Evolutionary conservation across 2,113 vertebrate species (phyloP).

Genomic region (Cromileptes altivelis): DNA sequence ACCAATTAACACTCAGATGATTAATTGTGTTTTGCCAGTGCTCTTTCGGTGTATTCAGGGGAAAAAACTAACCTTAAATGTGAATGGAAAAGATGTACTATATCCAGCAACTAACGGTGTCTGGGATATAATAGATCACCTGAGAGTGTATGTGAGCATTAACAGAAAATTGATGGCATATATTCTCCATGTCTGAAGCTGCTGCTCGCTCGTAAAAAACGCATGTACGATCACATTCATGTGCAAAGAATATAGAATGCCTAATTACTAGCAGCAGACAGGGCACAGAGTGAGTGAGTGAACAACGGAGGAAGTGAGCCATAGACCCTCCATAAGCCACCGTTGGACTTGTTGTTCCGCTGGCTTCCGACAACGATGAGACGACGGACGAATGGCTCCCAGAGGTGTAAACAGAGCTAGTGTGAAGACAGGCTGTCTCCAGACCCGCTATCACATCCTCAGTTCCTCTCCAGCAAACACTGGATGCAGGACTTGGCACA

Average conservation of each 20-base stretch:
- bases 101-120: slow-evolving; percentile 2
- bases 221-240: not conserved
- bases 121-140: slow-evolving; percentile 44
- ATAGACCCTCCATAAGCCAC: slow-evolving; percentile 58
- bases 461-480: slow-evolving; percentile 59
- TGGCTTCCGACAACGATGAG: slow-evolving; percentile 74
- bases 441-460: slow-evolving; percentile 72
- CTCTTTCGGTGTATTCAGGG: slow-evolving; percentile 31
- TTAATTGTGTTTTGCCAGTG: slow-evolving; percentile 73
- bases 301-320: slow-evolving; percentile 52
- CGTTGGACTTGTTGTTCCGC: slow-evolving; percentile 61
- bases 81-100: slow-evolving; percentile 11
- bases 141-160: slow-evolving; percentile 1
- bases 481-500: slow-evolving; percentile 54
- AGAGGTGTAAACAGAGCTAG: slow-evolving; percentile 81
- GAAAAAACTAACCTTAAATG: not conserved
- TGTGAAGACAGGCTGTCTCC: slow-evolving; percentile 83
- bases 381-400: slow-evolving; percentile 78
- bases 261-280: slow-evolving; percentile 34
- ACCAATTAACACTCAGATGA: slow-evolving; percentile 81
- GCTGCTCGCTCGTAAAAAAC: not conserved
- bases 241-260: slow-evolving; percentile 1
- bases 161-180: not conserved
- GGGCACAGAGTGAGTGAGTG: slow-evolving; percentile 26
- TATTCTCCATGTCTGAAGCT: slow-evolving; percentile 8